A percentile compares a stretch with the other conserved stretches of the same genome.
These are phyloP conservation scores for Chironomus tepperi DNA, from an alignment of 1,140 invertebrate genomes.

Conservation along the genomic window DNA sequence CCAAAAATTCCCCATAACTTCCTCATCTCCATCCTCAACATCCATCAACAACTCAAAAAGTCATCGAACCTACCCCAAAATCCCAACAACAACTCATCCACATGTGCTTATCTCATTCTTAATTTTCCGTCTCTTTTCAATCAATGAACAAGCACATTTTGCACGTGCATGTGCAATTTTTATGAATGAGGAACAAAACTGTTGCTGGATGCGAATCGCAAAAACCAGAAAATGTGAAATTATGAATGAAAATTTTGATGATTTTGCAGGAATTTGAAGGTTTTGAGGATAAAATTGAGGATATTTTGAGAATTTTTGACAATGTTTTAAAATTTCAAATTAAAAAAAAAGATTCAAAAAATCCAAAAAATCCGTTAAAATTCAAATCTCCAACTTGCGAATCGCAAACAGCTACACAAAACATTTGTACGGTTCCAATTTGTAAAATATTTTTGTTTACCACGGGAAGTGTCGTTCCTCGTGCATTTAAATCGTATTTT, in stretches of 20 bases:
- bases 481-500: conserved; percentile 9
- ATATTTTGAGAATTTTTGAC: not conserved
- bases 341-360: not conserved
- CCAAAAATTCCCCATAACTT: not conserved
- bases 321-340: not conserved
- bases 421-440: not conserved
- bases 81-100: not conserved
- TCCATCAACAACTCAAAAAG: not conserved
- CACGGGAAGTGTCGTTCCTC: conserved; percentile 1
- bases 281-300: no score
- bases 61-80: not conserved
- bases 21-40: not conserved
- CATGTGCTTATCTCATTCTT: not conserved
- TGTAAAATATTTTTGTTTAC: conserved; percentile 10
- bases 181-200: not conserved
- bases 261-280: not conserved
- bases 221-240: not conserved
- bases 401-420: not conserved
- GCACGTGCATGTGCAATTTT: not conserved
- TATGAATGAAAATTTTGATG: conserved; percentile 1
- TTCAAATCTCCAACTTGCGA: not conserved
- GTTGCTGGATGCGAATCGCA: not conserved
- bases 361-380: not conserved
- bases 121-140: not conserved
- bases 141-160: not conserved